Evolutionary conservation across 1,140 invertebrate species (phyloP).

Genomic region (Archegozetes longisetosus): DNA sequence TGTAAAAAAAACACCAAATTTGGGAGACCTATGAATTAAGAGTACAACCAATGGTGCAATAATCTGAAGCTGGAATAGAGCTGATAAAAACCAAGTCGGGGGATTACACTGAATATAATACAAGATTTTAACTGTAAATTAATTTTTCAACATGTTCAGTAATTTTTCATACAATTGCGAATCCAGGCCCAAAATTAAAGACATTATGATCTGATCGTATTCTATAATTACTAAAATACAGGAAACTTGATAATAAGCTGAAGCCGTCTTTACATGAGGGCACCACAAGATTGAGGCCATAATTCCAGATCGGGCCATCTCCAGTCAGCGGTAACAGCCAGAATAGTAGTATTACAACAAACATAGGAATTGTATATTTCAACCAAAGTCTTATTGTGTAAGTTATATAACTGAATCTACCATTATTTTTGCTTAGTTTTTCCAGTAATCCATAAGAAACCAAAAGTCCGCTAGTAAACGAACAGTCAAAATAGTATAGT

Average conservation of each 20-base stretch:
- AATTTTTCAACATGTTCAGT: too few relatives aligned
- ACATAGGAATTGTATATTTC: slow-evolving; percentile 3
- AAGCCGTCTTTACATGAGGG: neutral
- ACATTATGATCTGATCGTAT: slow-evolving; percentile 2
- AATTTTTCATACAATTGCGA: slow-evolving; percentile 8
- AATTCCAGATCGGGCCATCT: slow-evolving; percentile 12
- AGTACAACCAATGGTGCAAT: neutral
- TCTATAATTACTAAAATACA: slow-evolving; percentile 9
- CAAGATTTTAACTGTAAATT: too few relatives aligned
- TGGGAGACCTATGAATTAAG: neutral
- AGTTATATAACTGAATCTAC: slow-evolving; percentile 8
- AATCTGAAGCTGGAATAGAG: slow-evolving; percentile 9
- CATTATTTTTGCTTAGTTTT: neutral
- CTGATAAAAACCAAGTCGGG: slow-evolving; percentile 11
- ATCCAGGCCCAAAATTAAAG: slow-evolving; percentile 5
- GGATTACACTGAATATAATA: slow-evolving; percentile 13
- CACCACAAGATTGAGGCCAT: slow-evolving; percentile 2
- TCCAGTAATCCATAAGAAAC: neutral
- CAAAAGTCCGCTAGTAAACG: slow-evolving; percentile 9
- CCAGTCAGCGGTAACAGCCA: slow-evolving; percentile 4
- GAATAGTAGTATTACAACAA: slow-evolving; percentile 6
- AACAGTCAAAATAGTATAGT: too few relatives aligned
- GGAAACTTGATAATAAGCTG: slow-evolving; percentile 8
- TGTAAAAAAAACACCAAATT: neutral
- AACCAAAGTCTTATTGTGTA: slow-evolving; percentile 8